phyloP scores from a whole-genome alignment of 2,888 invertebrate genomes.

The Holacanthella duospinosa region DNA sequence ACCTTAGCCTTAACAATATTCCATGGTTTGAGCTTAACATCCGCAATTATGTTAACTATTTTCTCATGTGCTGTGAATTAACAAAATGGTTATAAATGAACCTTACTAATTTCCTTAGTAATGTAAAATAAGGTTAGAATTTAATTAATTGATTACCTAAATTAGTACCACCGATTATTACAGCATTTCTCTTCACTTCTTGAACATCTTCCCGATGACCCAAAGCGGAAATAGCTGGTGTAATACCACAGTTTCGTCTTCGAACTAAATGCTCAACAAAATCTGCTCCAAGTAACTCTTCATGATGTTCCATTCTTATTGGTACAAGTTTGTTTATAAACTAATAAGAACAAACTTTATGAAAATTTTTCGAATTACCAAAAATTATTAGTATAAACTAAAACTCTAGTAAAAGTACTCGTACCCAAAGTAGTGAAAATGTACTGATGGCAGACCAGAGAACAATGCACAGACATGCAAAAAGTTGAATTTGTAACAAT shows the following conservation, averaged over 20 bases:
- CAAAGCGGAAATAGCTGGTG: conserved; percentile 24
- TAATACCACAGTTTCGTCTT: conserved; percentile 25
- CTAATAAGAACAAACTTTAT: conserved; percentile 21
- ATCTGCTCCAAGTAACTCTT: conserved; percentile 43
- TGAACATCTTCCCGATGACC: conserved; percentile 18
- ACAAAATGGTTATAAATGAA: neutral
- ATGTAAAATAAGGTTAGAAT: too few species aligned
- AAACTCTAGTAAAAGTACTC: too few species aligned
- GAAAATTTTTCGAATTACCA: neutral
- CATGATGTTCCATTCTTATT: conserved; percentile 41
- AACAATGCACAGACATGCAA: conserved; percentile 40
- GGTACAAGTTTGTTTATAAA: conserved; percentile 39
- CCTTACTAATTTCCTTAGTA: neutral
- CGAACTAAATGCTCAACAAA: conserved; percentile 42
- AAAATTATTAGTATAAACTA: too few species aligned
- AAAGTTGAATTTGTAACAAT: conserved; percentile 42
- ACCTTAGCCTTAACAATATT: conserved; percentile 13
- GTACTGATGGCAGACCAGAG: conserved; percentile 42
- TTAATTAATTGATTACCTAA: conserved; percentile 10
- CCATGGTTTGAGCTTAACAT: conserved; percentile 8
- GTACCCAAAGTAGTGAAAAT: conserved; percentile 41
- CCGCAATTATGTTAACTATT: conserved; percentile 10
- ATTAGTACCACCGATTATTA: conserved; percentile 13
- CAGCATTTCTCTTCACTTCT: conserved; percentile 5
- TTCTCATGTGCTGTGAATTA: conserved; percentile 11